These are phyloP conservation scores for Urophycis tenuis DNA, from an alignment of 2,797 vertebrate species.

Conservation along the genomic window DNA sequence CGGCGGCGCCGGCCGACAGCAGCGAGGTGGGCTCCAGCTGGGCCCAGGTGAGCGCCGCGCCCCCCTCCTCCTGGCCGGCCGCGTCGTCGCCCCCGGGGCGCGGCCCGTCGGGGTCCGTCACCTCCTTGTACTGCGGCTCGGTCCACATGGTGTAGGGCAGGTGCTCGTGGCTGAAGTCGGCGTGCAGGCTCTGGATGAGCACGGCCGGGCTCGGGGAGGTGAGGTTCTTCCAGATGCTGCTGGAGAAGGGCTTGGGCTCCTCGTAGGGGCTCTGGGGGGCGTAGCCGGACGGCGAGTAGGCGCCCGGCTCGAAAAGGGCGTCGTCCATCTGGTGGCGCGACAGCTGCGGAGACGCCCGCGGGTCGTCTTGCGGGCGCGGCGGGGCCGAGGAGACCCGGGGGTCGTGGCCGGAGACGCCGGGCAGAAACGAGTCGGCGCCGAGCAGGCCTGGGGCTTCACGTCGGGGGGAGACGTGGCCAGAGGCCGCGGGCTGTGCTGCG, in stretches of 20 bases:
- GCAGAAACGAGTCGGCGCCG: conserved; percentile 13
- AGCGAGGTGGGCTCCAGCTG: conserved; percentile 66
- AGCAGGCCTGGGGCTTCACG: not conserved
- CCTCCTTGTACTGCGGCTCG: conserved; percentile 66
- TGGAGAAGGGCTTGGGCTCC: conserved; percentile 59
- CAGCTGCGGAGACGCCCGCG: conserved; percentile 38
- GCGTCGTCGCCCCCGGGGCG: conserved; percentile 48
- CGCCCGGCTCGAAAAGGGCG: not conserved
- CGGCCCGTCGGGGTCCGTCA: conserved; percentile 60
- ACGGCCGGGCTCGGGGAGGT: conserved; percentile 66
- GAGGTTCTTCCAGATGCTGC: conserved; percentile 70
- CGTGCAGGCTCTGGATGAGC: conserved; percentile 67
- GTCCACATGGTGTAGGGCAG: conserved; percentile 71
- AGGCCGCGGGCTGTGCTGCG: conserved; percentile 30
- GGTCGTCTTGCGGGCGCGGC: conserved; percentile 36
- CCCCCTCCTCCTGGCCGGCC: conserved; percentile 47
- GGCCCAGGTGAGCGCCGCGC: conserved; percentile 64
- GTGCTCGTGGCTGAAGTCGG: conserved; percentile 63
- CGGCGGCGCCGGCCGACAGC: conserved; percentile 39
- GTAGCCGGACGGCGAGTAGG: conserved; percentile 37
- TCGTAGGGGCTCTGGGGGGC: conserved; percentile 38
- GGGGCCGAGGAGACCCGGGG: conserved; percentile 12
- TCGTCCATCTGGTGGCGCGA: conserved; percentile 14
- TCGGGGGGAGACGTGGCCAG: conserved; percentile 26
- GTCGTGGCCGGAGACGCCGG: conserved; percentile 22